Evolutionary conservation across 2,113 vertebrate genomes (phyloP).

Genomic region (Cricetomys ansorgei): DNA sequence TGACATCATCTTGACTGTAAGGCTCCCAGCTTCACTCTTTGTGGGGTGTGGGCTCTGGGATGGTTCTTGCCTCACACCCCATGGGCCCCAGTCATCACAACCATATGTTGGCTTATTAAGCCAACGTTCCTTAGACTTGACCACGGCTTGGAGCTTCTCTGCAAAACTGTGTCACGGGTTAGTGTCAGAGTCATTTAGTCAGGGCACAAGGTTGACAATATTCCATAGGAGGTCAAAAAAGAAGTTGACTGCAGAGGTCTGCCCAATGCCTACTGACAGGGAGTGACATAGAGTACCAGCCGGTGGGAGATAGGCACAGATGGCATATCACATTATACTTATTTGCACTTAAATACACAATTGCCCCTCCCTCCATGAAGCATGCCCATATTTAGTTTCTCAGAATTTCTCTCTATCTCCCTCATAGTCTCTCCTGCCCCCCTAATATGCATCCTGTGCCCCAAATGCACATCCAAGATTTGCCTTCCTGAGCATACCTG

Average conservation of each 20-base stretch:
- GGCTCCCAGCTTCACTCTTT: background rate
- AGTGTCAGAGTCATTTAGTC: background rate
- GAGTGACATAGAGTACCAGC: background rate
- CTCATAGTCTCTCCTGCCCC: background rate
- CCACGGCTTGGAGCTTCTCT: background rate
- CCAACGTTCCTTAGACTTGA: background rate
- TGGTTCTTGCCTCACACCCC: background rate
- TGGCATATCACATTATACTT: background rate
- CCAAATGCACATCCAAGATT: background rate
- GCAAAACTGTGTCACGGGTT: background rate
- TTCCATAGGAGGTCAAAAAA: background rate
- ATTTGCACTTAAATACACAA: background rate
- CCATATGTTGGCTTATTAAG: background rate
- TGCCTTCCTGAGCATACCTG: background rate
- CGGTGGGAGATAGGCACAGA: background rate
- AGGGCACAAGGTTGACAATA: background rate
- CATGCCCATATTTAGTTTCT: background rate
- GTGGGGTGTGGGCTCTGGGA: background rate
- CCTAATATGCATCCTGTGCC: background rate
- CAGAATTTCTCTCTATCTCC: background rate
- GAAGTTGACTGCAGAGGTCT: background rate
- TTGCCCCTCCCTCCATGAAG: background rate
- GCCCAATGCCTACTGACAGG: background rate
- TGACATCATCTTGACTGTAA: conserved; percentile 91
- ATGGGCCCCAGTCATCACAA: background rate